Base-by-base conservation (phyloP, 2,797 vertebrate genomes). In the Periparus ater region DNA sequence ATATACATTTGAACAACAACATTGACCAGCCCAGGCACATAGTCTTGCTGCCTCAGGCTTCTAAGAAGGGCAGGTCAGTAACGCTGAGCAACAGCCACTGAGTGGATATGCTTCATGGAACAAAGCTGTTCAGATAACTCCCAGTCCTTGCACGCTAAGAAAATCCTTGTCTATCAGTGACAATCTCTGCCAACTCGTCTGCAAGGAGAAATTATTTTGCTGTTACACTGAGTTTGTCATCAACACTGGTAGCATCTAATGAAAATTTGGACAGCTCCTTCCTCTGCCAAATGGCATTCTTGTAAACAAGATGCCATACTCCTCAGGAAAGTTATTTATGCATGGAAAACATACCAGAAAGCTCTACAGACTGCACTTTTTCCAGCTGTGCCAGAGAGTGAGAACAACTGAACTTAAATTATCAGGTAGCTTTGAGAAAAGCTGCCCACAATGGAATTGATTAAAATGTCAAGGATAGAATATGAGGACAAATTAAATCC, bases 41-140 rank as follows among this genome's bases (percentile, higher is more conserved):
- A 81, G 20, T 26, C 19, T 63, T 26, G 17, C 51, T 88, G 55
- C 48, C 2, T 4, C 71, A 85, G 77, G 51, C 60, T 82, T 58
- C 71, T 61, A 80, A 74, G 18, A 27, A 77, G 21, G 50, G 48
- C 50, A 92, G 63, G 53, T 25, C 6, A 6, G 81, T 61, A 95
- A 88, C 38, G 45, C 40, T 65, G 48, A 94, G 71, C 74, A 85
- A 87, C 47, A 87, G 30, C 48, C 57, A 89, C 51, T 18, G 61
- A 82, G 26, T 85, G 38, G 57, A 82, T 40, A 82, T 0, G 17
- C 86, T 87, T 73, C 78, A 48, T 19, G 25, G 71, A 93, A 88
- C 74, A 94, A 89, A 93, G 78, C 71, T 80, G 60, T 63, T 82
- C 77, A n/a, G 90, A 45, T 89, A 90, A 91, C 51, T 87, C 45